phyloP scores from a whole-genome alignment of 2,888 invertebrate species.

The Ramazzottius varieornatus region DNA sequence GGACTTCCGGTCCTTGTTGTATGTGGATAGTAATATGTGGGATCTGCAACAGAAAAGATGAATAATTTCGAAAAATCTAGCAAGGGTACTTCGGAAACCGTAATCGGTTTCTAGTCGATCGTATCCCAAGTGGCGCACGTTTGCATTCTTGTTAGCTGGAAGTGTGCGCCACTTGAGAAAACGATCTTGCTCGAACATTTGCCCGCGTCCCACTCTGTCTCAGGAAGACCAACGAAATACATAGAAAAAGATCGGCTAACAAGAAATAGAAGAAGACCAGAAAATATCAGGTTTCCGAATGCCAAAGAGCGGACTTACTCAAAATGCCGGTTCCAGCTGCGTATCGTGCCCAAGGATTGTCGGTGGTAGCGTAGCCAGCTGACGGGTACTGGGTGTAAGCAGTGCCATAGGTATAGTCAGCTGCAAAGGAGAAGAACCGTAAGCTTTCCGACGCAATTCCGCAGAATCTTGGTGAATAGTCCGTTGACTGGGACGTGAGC shows the following conservation, averaged over 20 bases:
- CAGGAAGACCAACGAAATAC: not conserved
- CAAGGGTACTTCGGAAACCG: no score
- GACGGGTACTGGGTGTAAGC: not conserved
- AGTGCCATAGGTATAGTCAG: not conserved
- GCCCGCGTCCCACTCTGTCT: no score
- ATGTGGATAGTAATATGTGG: not conserved
- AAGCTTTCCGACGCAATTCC: no score
- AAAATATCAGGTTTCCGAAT: no score
- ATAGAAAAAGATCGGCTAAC: not conserved
- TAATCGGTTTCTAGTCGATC: no score
- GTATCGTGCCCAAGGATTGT: not conserved
- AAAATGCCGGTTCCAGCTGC: not conserved
- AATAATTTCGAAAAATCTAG: no score
- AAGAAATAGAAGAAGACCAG: not conserved
- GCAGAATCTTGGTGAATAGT: no score
- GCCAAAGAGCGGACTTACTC: constrained; percentile 1
- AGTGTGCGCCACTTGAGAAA: no score
- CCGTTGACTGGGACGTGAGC: no score
- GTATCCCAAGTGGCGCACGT: no score
- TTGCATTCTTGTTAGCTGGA: no score
- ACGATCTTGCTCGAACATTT: no score
- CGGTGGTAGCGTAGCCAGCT: not conserved
- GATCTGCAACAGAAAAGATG: not conserved
- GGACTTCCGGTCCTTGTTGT: not conserved
- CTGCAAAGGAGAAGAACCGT: not conserved